phyloP scores from a whole-genome alignment of 2,888 invertebrate genomes.

The Dioctria linearis region DNA sequence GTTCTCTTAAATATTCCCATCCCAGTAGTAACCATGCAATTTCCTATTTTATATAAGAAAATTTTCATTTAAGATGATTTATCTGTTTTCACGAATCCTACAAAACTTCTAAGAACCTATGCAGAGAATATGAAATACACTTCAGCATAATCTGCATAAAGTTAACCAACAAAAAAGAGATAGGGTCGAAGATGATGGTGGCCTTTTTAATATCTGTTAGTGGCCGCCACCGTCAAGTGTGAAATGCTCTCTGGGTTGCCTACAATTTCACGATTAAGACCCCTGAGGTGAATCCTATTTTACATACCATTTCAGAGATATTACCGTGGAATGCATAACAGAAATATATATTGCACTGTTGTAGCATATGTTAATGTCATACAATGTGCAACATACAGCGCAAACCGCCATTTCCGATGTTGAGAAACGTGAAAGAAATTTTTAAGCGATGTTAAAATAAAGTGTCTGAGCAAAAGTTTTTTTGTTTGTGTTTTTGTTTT shows the following conservation, averaged over 20 bases:
- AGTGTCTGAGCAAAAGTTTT: neutral
- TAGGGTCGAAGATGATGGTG: slow-evolving; percentile 53
- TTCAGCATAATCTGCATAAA: slow-evolving; percentile 42
- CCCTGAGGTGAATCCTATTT: slow-evolving; percentile 59
- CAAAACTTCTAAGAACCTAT: slow-evolving; percentile 42
- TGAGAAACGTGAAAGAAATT: slow-evolving; percentile 42
- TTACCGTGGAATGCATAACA: slow-evolving; percentile 57
- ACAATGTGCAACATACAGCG: slow-evolving; percentile 14
- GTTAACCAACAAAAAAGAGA: slow-evolving; percentile 28
- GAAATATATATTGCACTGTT: slow-evolving; percentile 55
- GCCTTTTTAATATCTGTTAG: slow-evolving; percentile 50
- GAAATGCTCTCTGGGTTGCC: slow-evolving; percentile 55
- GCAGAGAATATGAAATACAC: slow-evolving; percentile 46
- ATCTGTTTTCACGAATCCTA: slow-evolving; percentile 43
- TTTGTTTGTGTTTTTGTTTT: neutral
- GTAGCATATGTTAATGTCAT: slow-evolving; percentile 58
- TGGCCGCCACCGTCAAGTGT: slow-evolving; percentile 54
- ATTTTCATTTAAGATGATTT: slow-evolving; percentile 31
- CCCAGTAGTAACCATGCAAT: neutral
- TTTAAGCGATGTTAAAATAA: neutral
- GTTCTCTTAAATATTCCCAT: neutral
- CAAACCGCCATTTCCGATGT: slow-evolving; percentile 27
- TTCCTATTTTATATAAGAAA: neutral
- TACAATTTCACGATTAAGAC: slow-evolving; percentile 58
- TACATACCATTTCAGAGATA: slow-evolving; percentile 55